Conservation (phyloP, 64 coral and sea anemone genomes). For the Exaiptasia diaphana region DNA sequence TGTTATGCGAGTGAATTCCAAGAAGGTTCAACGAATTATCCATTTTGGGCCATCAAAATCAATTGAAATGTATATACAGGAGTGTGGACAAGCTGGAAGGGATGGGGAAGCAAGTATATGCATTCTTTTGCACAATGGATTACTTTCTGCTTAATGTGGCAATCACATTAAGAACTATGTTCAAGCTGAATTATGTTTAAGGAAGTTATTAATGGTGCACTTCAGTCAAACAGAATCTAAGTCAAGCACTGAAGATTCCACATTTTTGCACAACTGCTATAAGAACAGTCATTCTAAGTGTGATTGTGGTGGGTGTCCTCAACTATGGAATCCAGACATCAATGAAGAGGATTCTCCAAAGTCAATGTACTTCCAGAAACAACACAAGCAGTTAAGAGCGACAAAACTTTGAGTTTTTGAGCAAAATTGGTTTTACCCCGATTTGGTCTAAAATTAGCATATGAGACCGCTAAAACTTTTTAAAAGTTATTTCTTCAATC, state of each 20-base stretch:
- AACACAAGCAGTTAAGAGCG: no score
- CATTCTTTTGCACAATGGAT: constrained; percentile 53
- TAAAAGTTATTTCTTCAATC: no score
- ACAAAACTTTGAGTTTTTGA: no score
- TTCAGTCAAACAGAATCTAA: constrained; percentile 10
- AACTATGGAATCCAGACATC: not conserved
- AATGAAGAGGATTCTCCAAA: not conserved
- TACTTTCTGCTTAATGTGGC: constrained; percentile 41
- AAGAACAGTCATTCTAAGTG: constrained; percentile 44
- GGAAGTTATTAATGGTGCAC: constrained; percentile 41
- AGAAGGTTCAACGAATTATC: constrained; percentile 43
- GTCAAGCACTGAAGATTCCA: not conserved
- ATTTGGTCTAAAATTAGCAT: no score
- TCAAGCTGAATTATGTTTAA: constrained; percentile 1
- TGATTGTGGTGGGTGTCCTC: not conserved
- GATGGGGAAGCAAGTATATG: constrained; percentile 51
- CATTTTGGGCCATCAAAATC: constrained; percentile 83
- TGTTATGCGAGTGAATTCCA: constrained; percentile 25
- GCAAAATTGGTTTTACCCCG: no score
- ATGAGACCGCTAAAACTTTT: no score
- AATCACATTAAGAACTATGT: constrained; percentile 61
- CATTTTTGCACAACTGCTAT: constrained; percentile 46
- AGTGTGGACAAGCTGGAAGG: constrained; percentile 68
- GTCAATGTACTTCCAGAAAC: no score
- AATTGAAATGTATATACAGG: constrained; percentile 67